Base-by-base conservation (phyloP, 2,113 vertebrate genomes). In the Mystacornis crossleyi region DNA sequence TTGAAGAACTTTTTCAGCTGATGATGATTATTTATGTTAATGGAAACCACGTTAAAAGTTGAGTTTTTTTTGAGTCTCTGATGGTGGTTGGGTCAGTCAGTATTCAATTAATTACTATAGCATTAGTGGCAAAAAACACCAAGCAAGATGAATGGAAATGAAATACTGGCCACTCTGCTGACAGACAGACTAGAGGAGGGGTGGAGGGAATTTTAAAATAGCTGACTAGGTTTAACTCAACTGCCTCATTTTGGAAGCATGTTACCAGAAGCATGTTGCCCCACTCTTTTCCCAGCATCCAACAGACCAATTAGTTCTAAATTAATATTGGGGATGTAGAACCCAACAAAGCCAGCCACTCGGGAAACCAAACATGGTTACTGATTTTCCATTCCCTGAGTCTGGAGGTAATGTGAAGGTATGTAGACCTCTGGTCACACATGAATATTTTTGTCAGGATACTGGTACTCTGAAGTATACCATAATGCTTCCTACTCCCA, bases 11-110 rank as follows among this genome's bases (percentile, higher is more conserved):
- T 50, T 36, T 18, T 89, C 28, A 58, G 6, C 8, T 65, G 19
- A 64, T 14, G 23, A 43, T 34, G n/a, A 72, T 40, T 81, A 43
- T 31, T 74, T 72, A 50, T 18, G 16, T 42, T 53, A 80, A 57
- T 16, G 6, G 5, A 26, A 31, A 70, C 4, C 18, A 53, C 0
- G 0, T 57, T 16, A 54, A 4, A 70, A 79, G 6, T 6, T 58
- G 58, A n/a, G 29, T 5, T 1, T 36, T 71, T 33, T 58, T 83
- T 67, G 18, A 45, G 47, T 53, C 14, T 58, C 12, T 65, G 12
- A 75, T 40, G 25, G 21, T 50, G 6, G 17, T 2, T 83, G 48
- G 11, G 7, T 43, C 36, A 34, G 25, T 64, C 38, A 45, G 16
- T 20, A 40, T 53, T 58, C 31, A 48, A 14, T 48, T 40, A 67